A percentile compares a stretch with the other conserved stretches of the same genome.
phyloP scores from a whole-genome alignment of 1,140 invertebrate genomes.

The Acromyrmex echinatior region DNA sequence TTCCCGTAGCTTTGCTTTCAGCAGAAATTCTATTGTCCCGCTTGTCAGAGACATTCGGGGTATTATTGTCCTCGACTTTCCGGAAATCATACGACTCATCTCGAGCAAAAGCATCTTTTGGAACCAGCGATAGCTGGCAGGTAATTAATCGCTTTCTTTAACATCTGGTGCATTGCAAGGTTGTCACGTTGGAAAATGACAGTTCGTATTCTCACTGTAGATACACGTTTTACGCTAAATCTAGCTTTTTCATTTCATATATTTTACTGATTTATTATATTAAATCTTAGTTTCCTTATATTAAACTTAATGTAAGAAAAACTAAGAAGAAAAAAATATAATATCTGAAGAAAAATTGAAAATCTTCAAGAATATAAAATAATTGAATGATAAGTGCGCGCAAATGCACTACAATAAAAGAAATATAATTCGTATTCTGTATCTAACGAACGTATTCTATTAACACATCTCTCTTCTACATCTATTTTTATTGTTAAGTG shows the following conservation, averaged over 20 bases:
- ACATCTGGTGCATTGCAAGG: conserved; percentile 47
- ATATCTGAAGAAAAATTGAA: background rate
- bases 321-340: background rate
- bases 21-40: conserved; percentile 57
- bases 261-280: conserved; percentile 2
- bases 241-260: background rate
- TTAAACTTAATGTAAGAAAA: background rate
- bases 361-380: background rate
- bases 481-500: background rate
- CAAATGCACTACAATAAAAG: background rate
- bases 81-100: conserved; percentile 63
- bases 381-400: background rate
- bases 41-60: conserved; percentile 64
- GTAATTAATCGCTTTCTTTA: conserved; percentile 65
- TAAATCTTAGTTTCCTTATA: background rate
- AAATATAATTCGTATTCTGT: background rate
- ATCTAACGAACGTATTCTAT: background rate
- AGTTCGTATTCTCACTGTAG: background rate
- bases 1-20: conserved; percentile 53
- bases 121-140: conserved; percentile 39
- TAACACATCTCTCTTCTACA: background rate
- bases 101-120: conserved; percentile 55
- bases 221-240: conserved; percentile 30
- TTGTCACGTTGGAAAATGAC: conserved; percentile 51
- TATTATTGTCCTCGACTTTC: conserved; percentile 64